Base-by-base conservation (phyloP, 2,888 invertebrate species). In the Drosophila colorata region DNA sequence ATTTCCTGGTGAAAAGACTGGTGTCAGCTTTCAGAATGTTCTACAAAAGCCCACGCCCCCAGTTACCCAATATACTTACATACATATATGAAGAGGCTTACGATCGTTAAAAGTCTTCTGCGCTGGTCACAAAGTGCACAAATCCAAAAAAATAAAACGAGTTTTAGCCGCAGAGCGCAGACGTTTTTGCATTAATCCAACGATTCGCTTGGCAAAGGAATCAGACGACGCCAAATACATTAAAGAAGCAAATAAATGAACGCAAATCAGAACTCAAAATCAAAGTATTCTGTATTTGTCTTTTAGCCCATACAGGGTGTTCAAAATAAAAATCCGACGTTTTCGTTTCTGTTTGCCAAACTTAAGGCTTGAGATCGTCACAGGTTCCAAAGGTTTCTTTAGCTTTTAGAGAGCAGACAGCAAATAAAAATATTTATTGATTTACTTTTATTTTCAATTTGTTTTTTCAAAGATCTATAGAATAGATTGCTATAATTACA, bases 141-240 rank as follows among this genome's bases (percentile, higher is more conserved):
- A 47, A 47, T 37, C 23, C 14, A 43, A 41, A 49, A 13, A 4
- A 76, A 49, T 33, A 13, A 72, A 76, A 74, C 77, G 31, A 47
- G 74, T 76, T 74, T 61, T 6, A 37, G 31, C 9, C 11, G n/a
- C 46, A 8, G 13, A 35, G 33, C 37, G 16, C 49, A 43, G 41
- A 44, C 16, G 40, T 9, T 35, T 38, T 60, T 65, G 52, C 59
- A 40, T 52, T 49, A 51, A 55, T 59, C 49, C 53, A 66, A 52
- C 18, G 69, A 11, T 28, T 28, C 8, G 28, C 28, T 28, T 28
- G 28, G 28, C 28, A 28, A 9, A 43, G 59, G 63, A 78, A 55
- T 61, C 59, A n/a, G 67, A 61, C 61, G 85, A 46, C 73, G 79
- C 69, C 87, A 73, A 66, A 63, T 49, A 63, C 76, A 78, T 81